Percentiles rank a stretch among this genome's conserved stretches.
Evolutionary conservation across 2,797 vertebrate species (phyloP).

Genomic region (Sus cebifrons): DNA sequence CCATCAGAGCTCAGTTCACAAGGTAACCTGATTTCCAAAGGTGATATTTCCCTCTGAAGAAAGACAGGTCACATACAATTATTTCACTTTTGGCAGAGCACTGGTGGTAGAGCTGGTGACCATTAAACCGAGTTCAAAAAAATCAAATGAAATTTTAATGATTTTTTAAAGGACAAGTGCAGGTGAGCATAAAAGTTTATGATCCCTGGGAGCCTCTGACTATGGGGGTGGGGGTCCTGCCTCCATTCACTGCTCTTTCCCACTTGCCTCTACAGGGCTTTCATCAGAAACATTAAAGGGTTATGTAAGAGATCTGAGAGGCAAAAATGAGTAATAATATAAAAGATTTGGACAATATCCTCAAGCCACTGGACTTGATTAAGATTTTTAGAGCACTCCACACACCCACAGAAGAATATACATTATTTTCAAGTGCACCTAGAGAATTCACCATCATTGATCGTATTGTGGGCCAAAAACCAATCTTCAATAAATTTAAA

Average conservation of each 20-base stretch:
- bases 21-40: neutral
- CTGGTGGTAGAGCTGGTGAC: neutral
- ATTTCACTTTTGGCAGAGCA: neutral
- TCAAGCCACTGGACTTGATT: neutral
- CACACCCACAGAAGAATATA: accelerated
- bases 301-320: neutral
- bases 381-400: neutral
- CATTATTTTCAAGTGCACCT: neutral
- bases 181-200: neutral
- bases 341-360: neutral
- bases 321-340: neutral
- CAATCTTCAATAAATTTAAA: neutral
- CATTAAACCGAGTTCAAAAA: neutral
- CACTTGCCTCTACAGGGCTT: neutral
- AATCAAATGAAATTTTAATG: neutral
- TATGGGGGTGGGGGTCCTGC: accelerated
- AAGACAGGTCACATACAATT: neutral
- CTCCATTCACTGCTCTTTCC: neutral
- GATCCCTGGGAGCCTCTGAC: accelerated
- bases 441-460: neutral
- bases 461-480: neutral
- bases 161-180: neutral
- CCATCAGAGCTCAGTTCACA: neutral
- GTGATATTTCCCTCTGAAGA: neutral
- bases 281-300: neutral